A percentile compares a stretch with the other conserved stretches of the same genome.
Evolutionary conservation across 2,888 invertebrate species (phyloP).

Genomic region (Entomobrya proxima): DNA sequence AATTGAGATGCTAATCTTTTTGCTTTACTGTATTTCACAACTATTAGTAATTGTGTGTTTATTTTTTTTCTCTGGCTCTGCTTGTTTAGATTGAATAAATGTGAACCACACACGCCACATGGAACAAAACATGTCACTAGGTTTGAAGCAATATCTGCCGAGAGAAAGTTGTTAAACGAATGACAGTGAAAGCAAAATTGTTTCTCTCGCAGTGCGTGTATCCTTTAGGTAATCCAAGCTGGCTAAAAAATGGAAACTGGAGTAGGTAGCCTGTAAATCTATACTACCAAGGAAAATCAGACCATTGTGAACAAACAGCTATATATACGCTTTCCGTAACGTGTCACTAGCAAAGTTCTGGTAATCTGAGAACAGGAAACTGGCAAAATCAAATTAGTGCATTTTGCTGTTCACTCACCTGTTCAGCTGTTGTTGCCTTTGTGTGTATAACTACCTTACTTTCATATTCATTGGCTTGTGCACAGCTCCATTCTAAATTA

Average conservation of each 20-base stretch:
- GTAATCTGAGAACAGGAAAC: not conserved
- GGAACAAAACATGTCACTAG: not conserved
- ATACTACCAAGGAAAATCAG: not conserved
- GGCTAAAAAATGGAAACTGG: not conserved
- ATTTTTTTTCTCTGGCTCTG: too few relatives aligned
- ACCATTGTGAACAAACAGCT: too few relatives aligned
- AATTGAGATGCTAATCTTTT: slow-evolving; percentile 31
- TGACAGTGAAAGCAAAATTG: not conserved
- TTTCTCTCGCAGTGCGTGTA: not conserved
- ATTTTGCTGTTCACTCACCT: not conserved
- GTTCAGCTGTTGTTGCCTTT: not conserved
- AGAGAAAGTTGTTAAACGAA: not conserved
- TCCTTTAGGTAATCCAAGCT: not conserved
- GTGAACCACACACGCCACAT: not conserved
- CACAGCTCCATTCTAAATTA: too few relatives aligned
- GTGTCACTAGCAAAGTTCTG: not conserved
- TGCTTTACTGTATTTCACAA: slow-evolving; percentile 12
- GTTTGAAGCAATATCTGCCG: too few relatives aligned
- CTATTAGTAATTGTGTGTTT: slow-evolving; percentile 29
- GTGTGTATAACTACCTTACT: not conserved
- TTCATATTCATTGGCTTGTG: too few relatives aligned
- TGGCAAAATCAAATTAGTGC: slow-evolving; percentile 12
- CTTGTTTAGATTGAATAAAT: not conserved
- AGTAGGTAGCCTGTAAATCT: too few relatives aligned
- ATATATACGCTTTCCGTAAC: not conserved